phyloP scores from a whole-genome alignment of 2,888 invertebrate species.

The Drosophila barbarae region DNA sequence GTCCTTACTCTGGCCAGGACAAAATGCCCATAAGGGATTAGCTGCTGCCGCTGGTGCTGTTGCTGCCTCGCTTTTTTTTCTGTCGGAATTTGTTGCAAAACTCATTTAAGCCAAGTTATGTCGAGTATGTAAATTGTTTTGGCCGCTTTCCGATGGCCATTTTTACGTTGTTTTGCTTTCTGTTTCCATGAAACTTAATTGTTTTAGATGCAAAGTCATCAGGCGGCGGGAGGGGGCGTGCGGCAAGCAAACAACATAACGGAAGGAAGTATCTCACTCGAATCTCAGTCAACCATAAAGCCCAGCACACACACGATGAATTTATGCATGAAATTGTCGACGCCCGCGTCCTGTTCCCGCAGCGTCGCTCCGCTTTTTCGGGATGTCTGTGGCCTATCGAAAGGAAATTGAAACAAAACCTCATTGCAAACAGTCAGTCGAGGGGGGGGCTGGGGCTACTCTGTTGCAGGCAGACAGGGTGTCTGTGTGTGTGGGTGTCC shows the following conservation, averaged over 20 bases:
- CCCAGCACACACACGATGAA: slow-evolving; percentile 54
- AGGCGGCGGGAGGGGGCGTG: slow-evolving; percentile 24
- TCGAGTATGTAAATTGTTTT: slow-evolving; percentile 78
- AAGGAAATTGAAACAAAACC: slow-evolving; percentile 77
- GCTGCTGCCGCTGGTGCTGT: slow-evolving; percentile 55
- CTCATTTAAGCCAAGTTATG: slow-evolving; percentile 75
- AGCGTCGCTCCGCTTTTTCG: slow-evolving; percentile 29
- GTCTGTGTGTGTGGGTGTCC: slow-evolving; percentile 7
- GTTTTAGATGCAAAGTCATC: slow-evolving; percentile 75
- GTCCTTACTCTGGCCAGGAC: slow-evolving; percentile 43
- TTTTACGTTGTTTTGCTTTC: slow-evolving; percentile 40
- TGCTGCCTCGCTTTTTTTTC: slow-evolving; percentile 16
- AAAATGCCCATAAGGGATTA: slow-evolving; percentile 79
- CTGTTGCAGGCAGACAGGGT: slow-evolving; percentile 60
- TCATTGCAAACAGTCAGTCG: slow-evolving; percentile 63
- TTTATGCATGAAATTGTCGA: slow-evolving; percentile 76
- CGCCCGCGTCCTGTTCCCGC: slow-evolving; percentile 68
- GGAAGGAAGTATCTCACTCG: slow-evolving; percentile 75
- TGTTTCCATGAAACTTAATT: slow-evolving; percentile 71
- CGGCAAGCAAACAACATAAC: slow-evolving; percentile 60
- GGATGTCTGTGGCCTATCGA: slow-evolving; percentile 73
- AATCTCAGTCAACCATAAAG: slow-evolving; percentile 67
- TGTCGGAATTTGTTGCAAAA: slow-evolving; percentile 72
- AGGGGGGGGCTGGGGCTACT: slow-evolving; percentile 14
- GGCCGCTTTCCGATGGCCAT: slow-evolving; percentile 25